Evolutionary conservation across 92 coral and sea anemone genomes (phyloP).

Genomic region (Epizoanthus fatuus): DNA sequence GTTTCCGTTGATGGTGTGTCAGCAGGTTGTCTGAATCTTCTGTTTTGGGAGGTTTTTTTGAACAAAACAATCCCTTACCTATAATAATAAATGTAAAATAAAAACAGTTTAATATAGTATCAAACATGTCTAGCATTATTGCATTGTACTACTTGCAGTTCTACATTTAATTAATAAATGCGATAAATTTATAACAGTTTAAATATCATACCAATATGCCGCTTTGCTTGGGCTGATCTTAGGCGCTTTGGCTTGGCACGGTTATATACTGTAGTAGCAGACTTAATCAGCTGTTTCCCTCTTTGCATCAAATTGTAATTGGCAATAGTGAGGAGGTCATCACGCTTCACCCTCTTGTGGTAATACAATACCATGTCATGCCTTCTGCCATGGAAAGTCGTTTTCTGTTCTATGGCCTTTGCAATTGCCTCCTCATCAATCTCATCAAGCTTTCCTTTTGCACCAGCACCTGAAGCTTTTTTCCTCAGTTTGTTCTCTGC

Average conservation of each 20-base stretch:
- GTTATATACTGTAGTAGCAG: slow-evolving; percentile 58
- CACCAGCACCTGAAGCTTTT: slow-evolving; percentile 49
- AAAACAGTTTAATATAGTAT: background rate
- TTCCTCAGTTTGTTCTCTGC: slow-evolving; percentile 52
- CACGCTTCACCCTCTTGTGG: slow-evolving; percentile 60
- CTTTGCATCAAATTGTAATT: slow-evolving; percentile 48
- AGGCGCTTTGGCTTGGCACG: slow-evolving; percentile 48
- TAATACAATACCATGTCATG: slow-evolving; percentile 69
- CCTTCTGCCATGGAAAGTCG: slow-evolving; percentile 60
- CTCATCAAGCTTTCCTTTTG: slow-evolving; percentile 56
- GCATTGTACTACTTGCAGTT: too few relatives aligned
- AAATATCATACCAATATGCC: slow-evolving; percentile 18
- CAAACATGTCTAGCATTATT: background rate
- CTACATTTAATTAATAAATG: too few relatives aligned
- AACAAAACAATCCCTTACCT: slow-evolving; percentile 54
- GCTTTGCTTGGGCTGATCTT: slow-evolving; percentile 46
- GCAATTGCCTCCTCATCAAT: slow-evolving; percentile 61
- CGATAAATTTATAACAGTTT: background rate
- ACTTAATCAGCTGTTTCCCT: slow-evolving; percentile 66
- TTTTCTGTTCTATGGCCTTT: slow-evolving; percentile 62
- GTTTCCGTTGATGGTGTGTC: slow-evolving; percentile 59
- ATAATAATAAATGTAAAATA: background rate
- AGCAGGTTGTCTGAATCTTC: slow-evolving; percentile 50
- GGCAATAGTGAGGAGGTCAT: slow-evolving; percentile 61
- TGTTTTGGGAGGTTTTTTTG: background rate